Percentiles rank a stretch among this genome's conserved stretches.
Evolutionary conservation across 2,113 vertebrate species (phyloP).

Genomic region (Puntigrus tetrazona): DNA sequence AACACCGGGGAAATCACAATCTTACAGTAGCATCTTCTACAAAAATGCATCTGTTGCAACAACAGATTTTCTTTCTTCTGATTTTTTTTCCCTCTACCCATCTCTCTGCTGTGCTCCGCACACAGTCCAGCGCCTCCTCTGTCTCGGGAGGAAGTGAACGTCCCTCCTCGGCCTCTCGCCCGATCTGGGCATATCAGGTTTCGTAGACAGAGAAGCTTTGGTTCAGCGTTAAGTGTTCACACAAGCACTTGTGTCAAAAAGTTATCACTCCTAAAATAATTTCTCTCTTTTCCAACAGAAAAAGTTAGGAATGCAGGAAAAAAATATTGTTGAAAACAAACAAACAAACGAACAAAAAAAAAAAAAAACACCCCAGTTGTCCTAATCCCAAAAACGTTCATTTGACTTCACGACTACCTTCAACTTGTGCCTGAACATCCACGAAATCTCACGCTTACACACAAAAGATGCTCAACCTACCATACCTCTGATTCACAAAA

Average conservation of each 20-base stretch:
- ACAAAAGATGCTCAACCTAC: conserved; percentile 39
- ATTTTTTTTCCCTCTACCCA: background rate
- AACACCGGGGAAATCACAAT: conserved; percentile 32
- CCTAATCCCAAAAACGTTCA: conserved; percentile 81
- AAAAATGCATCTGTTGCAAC: conserved; percentile 6
- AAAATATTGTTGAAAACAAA: conserved; percentile 57
- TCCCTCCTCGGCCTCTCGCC: conserved; percentile 2
- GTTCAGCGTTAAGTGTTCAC: conserved; percentile 73
- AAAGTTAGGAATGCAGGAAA: conserved; percentile 86
- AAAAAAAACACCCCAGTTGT: conserved; percentile 79
- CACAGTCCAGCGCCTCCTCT: conserved; percentile 41
- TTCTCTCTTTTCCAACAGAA: conserved; percentile 60
- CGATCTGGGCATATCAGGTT: conserved; percentile 25
- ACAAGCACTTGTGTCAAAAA: conserved; percentile 71
- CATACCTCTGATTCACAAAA: conserved; percentile 71
- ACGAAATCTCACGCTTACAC: conserved; percentile 34
- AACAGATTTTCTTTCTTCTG: background rate
- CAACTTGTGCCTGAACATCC: conserved; percentile 63
- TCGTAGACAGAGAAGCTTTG: conserved; percentile 79
- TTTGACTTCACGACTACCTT: conserved; percentile 77
- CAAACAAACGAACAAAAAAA: conserved; percentile 74
- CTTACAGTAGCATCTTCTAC: conserved; percentile 20
- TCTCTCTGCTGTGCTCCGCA: conserved; percentile 20
- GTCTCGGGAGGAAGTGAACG: conserved; percentile 13
- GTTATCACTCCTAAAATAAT: conserved; percentile 30